Base-by-base conservation (phyloP, 2,888 invertebrate genomes). In the Microctonus brassicae region DNA sequence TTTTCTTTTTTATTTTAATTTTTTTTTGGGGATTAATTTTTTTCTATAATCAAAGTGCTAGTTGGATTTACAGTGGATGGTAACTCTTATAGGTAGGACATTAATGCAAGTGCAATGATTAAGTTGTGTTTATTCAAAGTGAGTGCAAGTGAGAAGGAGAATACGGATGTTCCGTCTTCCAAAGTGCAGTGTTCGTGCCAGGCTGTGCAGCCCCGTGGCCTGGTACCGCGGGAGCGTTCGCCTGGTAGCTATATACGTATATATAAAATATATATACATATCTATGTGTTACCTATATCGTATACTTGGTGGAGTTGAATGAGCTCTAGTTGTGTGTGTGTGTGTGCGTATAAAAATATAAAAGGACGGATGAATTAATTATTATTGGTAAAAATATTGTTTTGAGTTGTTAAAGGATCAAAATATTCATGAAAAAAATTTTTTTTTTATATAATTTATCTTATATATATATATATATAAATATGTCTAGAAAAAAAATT, bases 161-260 rank as follows among this genome's bases (percentile, higher is more conserved):
- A 67, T 73, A 62, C 64, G 29, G 70, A 66, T 57, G 67, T 63
- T 72, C 64, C 63, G 74, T 74, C 73, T 78, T 80, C 79, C 80
- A 79, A 79, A 81, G 81, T 83, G 83, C 83, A 81, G 73, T 76
- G 79, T 77, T 82, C 82, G 85, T 86, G 83, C 86, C 85, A 85
- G 86, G 84, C 84, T 77, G 84, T 79, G 82, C 83, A 85, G 83
- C 84, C 78, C 84, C 79, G 83, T 83, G 79, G 82, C 80, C 85
- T 86, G 86, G 86, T 83, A 86, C 85, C 82, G 79, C 77, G 76
- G 75, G 64, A 70, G 71, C 74, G 74, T 72, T 76, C 74, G 74
- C 77, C 73, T 60, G 55, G 70, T 72, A 79, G 75, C 77, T 79
- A 65, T 65, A 65, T 53, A 65, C 53, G n/a, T 47, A 36, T 33